A percentile compares a stretch with the other conserved stretches of the same genome.
Evolutionary conservation across 2,797 vertebrate species (phyloP).

Genomic region (Bradypodion ventrale): DNA sequence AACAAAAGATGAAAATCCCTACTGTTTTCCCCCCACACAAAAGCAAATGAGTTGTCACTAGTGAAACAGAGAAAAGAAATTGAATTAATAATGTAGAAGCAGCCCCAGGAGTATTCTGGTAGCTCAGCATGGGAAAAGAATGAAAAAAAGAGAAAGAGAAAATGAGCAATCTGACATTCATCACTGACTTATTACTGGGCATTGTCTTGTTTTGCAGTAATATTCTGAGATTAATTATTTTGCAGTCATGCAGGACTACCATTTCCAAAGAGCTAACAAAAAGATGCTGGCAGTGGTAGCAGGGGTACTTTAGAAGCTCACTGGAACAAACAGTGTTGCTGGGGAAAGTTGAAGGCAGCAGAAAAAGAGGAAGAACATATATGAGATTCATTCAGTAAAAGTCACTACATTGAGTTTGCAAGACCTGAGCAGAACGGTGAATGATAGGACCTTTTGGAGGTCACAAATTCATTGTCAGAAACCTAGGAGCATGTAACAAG

Average conservation of each 20-base stretch:
- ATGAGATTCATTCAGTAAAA: too few relatives aligned
- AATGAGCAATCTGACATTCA: slow-evolving; percentile 9
- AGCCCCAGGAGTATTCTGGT: neutral
- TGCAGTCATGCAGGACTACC: slow-evolving; percentile 9
- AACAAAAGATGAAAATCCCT: slow-evolving; percentile 14
- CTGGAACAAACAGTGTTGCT: too few relatives aligned
- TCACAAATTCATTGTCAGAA: too few relatives aligned
- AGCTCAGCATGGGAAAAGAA: neutral
- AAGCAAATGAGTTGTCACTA: slow-evolving; percentile 18
- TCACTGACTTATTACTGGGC: slow-evolving; percentile 18
- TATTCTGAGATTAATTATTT: slow-evolving; percentile 38
- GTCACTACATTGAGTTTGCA: too few relatives aligned
- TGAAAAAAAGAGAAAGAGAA: neutral
- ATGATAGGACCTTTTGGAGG: too few relatives aligned
- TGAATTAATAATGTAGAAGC: neutral
- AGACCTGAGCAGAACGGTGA: too few relatives aligned
- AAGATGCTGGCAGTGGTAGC: neutral
- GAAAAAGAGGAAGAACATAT: too few relatives aligned
- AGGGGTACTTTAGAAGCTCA: too few relatives aligned
- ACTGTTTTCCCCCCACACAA: neutral
- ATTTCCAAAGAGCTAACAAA: slow-evolving; percentile 34
- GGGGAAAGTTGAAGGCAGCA: too few relatives aligned
- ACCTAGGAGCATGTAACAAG: too few relatives aligned
- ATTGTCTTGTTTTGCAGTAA: slow-evolving; percentile 25
- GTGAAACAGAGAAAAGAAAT: neutral